Percentiles rank a stretch among this genome's conserved stretches.
Evolutionary conservation across 2,797 vertebrate genomes (phyloP).

Genomic region (Enteromius afrohamiltoni): DNA sequence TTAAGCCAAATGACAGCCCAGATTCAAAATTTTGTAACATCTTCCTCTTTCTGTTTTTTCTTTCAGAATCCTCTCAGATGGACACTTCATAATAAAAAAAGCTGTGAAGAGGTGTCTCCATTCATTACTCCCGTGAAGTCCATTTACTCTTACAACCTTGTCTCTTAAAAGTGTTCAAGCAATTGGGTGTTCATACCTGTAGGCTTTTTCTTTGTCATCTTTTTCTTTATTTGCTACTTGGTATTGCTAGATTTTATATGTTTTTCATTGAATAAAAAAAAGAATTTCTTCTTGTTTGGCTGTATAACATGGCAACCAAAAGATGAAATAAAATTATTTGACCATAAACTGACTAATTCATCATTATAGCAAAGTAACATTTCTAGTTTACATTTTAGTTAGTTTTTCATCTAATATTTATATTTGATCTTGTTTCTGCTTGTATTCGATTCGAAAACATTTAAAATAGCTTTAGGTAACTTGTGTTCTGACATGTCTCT

Average conservation of each 20-base stretch:
- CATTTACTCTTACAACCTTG: conserved; percentile 24
- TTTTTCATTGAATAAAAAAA: conserved; percentile 17
- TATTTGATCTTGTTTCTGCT: neutral
- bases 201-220: neutral
- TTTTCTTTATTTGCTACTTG: conserved; percentile 23
- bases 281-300: conserved; percentile 6
- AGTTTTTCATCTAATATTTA: neutral
- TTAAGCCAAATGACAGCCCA: neutral
- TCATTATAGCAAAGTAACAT: neutral
- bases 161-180: conserved; percentile 13
- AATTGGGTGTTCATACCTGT: neutral
- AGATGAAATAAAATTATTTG: conserved; percentile 32
- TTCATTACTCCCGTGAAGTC: conserved; percentile 47
- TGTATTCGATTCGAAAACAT: neutral
- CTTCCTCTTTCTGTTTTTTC: conserved; percentile 34
- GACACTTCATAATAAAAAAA: conserved; percentile 75
- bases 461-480: neutral
- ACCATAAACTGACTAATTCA: neutral
- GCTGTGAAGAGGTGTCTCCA: conserved; percentile 9
- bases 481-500: neutral
- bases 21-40: neutral
- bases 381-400: neutral
- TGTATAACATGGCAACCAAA: conserved; percentile 16
- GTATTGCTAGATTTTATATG: conserved; percentile 31
- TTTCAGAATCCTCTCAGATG: conserved; percentile 76